Percentiles rank a stretch among this genome's conserved stretches.
Evolutionary conservation across 2,113 vertebrate species (phyloP).

Genomic region (Microtus ochrogaster): DNA sequence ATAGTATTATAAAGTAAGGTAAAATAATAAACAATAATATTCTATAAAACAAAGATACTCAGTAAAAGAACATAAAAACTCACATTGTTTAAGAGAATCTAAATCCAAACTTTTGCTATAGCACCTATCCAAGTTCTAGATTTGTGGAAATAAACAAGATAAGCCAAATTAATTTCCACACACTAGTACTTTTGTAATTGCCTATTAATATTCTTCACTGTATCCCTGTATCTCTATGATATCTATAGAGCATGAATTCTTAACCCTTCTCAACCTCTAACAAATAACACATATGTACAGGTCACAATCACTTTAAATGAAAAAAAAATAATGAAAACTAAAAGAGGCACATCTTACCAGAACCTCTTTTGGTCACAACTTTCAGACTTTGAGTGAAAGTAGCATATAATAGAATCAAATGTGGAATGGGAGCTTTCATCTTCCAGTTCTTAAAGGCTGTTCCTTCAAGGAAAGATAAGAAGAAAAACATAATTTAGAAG

Average conservation of each 20-base stretch:
- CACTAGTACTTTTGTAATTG: neutral
- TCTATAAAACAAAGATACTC: neutral
- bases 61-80: constrained; percentile 40
- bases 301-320: neutral
- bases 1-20: neutral
- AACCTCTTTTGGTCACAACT: constrained; percentile 98
- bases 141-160: neutral
- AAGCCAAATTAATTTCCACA: neutral
- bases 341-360: constrained; percentile 90
- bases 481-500: constrained; percentile 38
- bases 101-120: neutral
- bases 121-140: constrained; percentile 31
- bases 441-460: constrained; percentile 87
- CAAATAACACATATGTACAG: neutral
- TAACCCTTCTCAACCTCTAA: neutral
- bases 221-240: neutral
- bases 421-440: constrained; percentile 96
- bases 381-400: constrained; percentile 95
- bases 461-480: constrained; percentile 82
- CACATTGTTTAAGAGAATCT: neutral
- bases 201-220: neutral
- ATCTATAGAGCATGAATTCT: neutral
- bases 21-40: neutral
- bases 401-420: constrained; percentile 95
- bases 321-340: neutral